phyloP scores from a whole-genome alignment of 2,888 invertebrate genomes.

The Tetragnatha montana region DNA sequence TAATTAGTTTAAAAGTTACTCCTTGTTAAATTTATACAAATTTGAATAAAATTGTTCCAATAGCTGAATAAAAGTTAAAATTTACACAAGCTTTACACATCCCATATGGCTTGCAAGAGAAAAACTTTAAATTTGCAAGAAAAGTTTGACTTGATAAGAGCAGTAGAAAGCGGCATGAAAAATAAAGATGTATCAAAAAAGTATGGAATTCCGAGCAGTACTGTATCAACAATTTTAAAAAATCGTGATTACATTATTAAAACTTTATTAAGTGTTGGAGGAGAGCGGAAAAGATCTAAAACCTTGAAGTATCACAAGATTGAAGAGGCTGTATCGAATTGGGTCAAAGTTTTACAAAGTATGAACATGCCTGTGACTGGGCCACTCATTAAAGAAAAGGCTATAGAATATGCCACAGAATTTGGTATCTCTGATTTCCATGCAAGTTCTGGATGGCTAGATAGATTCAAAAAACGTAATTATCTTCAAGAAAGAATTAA shows the following conservation, averaged over 20 bases:
- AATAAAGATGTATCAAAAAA: conserved; percentile 26
- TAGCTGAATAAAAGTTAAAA: too few species aligned
- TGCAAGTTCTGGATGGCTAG: conserved; percentile 38
- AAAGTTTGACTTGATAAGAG: conserved; percentile 14
- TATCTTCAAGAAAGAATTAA: neutral
- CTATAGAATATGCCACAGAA: conserved; percentile 4
- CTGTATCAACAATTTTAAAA: conserved; percentile 37
- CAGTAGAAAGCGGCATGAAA: conserved; percentile 19
- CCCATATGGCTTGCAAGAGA: neutral
- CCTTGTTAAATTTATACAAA: too few species aligned
- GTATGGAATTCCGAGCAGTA: conserved; percentile 15
- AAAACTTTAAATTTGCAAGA: conserved; percentile 28
- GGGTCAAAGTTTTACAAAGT: conserved; percentile 19
- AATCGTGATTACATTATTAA: conserved; percentile 17
- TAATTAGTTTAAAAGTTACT: too few species aligned
- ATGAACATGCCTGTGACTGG: conserved; percentile 14
- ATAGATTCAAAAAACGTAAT: conserved; percentile 40
- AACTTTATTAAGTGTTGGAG: neutral
- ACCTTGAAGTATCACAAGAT: conserved; percentile 13
- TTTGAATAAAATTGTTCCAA: too few species aligned
- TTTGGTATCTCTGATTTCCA: conserved; percentile 6
- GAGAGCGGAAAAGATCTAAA: conserved; percentile 35
- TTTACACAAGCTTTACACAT: neutral
- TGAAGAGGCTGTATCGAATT: conserved; percentile 31
- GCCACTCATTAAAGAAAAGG: conserved; percentile 28